Evolutionary conservation across 1,140 invertebrate species (phyloP), one percentile per base, ranked within the genome.

Genomic region (Neodiprion pinetum): DNA sequence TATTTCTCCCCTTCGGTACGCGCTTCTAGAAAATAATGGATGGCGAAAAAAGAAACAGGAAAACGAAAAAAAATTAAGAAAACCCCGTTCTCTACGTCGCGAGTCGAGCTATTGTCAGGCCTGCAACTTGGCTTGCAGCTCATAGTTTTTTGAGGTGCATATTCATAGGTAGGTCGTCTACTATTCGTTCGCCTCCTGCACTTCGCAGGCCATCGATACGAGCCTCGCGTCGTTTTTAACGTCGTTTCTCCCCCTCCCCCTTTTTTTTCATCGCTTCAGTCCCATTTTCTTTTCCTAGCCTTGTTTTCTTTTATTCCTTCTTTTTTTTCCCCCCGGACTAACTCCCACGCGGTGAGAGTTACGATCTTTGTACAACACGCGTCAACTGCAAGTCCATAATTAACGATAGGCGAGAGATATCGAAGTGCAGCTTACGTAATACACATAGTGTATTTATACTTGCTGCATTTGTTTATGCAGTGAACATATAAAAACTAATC

Each of bases 1-100:
- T 40, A 67, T 68, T 68, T 74, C 48, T 4, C 23, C n/a, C 66
- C 7, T 17, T 68, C 47, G 70, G 72, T 23, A 74, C 66, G 49
- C 47, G 67, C 3, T 48, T 72, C 23, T 11, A 40, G 1, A 66
- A 74, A 74, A 69, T 74, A 74, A 74, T 74, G 66, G 53, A 74
- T 74, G 67, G 70, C 28, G 70, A 8, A 53, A 21, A 53, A 53
- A 28, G 40, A 28, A 67, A 23, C 28, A 65, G 48, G 48, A 10
- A 49, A 14, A 68, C 7, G 48, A 70, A 67, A 69, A 74, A 53
- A 48, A 48, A 10, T 28, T 21, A 28, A 28, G n/a, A 50, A 28
- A 10, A 23, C 9, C 1, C 9, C 11, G 40, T 11, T 28, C 70
- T 61, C 70, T 49, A 12, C 72, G 50, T 53, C 14, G 12, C 47